Conservation (phyloP, 2,113 vertebrate species). For the Etia nguti region DNA sequence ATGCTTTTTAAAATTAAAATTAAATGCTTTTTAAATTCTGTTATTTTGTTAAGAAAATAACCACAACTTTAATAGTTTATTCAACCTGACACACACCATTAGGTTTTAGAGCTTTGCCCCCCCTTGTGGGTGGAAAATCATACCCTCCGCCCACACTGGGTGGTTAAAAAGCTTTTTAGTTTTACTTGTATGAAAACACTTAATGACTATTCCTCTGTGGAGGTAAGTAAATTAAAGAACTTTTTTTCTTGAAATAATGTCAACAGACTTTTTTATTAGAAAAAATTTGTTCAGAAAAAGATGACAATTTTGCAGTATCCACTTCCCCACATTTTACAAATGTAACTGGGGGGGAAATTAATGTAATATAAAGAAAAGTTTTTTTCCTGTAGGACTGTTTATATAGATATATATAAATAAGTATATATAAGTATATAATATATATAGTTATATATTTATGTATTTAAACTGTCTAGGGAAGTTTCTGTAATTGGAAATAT, state of each 20-base stretch:
- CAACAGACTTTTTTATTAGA: neutral
- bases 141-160: neutral
- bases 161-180: neutral
- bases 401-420: too few species aligned
- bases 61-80: neutral
- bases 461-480: too few species aligned
- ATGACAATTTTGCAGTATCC: neutral
- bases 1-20: neutral
- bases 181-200: neutral
- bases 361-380: neutral
- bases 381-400: neutral
- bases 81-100: neutral
- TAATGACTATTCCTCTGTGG: neutral
- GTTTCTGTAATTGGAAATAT: too few species aligned
- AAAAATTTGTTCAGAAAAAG: neutral
- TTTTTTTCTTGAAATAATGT: neutral
- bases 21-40: neutral
- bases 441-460: too few species aligned
- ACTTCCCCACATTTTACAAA: neutral
- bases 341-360: fast-evolving
- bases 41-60: neutral
- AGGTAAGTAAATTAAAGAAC: neutral
- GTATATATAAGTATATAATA: too few species aligned
- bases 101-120: neutral
- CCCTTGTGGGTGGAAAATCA: neutral